Conservation (phyloP, 2,888 invertebrate species). For the Priocnemis perturbator region DNA sequence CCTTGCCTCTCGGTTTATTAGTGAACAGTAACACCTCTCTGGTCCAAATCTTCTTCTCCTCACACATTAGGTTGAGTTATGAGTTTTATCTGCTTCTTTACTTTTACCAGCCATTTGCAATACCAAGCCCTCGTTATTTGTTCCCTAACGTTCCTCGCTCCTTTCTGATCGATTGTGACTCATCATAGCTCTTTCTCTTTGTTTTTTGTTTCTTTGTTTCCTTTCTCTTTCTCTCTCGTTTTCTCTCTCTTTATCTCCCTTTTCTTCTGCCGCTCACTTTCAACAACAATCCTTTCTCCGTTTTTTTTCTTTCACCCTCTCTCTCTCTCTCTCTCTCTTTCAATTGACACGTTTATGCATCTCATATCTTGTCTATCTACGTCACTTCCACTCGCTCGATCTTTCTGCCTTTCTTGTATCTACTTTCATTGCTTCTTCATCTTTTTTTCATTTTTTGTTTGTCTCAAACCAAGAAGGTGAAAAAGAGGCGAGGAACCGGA, state of each 20-base stretch:
- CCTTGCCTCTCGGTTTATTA: constrained; percentile 76
- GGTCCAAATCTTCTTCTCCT: constrained; percentile 75
- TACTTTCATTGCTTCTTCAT: constrained; percentile 5
- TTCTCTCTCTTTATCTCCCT: neutral
- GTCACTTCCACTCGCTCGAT: constrained; percentile 21
- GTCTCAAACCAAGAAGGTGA: constrained; percentile 13
- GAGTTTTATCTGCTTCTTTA: constrained; percentile 62
- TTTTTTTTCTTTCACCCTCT: constrained; percentile 11
- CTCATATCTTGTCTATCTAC: constrained; percentile 24
- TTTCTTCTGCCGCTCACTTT: too few species aligned
- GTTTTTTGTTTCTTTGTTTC: constrained; percentile 1
- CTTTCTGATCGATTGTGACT: neutral
- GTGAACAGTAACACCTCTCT: constrained; percentile 76
- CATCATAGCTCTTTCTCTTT: constrained; percentile 17
- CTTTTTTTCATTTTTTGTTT: constrained; percentile 10
- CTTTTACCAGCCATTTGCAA: constrained; percentile 9
- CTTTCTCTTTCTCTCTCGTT: constrained; percentile 7
- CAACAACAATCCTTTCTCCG: too few species aligned
- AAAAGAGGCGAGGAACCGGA: constrained; percentile 43
- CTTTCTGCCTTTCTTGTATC: constrained; percentile 12
- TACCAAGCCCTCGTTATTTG: constrained; percentile 23
- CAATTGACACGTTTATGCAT: neutral
- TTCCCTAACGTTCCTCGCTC: constrained; percentile 14
- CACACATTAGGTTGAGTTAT: constrained; percentile 73
- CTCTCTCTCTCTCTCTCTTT: constrained; percentile 21